Percentiles rank a stretch among this genome's conserved stretches.
These are phyloP conservation scores for Cerastis leucographa DNA, from an alignment of 2,888 invertebrate species.

Conservation along the genomic window DNA sequence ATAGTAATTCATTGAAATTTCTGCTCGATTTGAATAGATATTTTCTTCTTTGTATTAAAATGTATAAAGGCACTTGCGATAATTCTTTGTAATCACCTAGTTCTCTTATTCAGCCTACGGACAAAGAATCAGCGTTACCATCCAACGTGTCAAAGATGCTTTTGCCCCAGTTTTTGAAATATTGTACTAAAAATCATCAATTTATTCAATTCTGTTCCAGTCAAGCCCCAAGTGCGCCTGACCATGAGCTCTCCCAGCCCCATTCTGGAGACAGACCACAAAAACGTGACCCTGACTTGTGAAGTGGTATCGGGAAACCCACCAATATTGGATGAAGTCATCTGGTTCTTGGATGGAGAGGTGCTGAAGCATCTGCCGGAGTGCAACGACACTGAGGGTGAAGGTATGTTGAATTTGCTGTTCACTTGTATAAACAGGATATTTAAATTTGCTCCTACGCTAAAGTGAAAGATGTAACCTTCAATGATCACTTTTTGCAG, in stretches of 20 bases:
- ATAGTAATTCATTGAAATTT: too few relatives aligned
- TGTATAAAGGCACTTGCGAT: background rate
- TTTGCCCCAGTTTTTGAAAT: background rate
- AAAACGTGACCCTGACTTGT: slow-evolving; percentile 95
- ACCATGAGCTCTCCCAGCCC: slow-evolving; percentile 94
- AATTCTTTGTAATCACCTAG: background rate
- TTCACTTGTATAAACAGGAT: background rate
- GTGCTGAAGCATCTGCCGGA: slow-evolving; percentile 96
- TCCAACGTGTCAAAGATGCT: background rate
- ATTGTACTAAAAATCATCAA: background rate
- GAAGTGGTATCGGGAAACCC: slow-evolving; percentile 96
- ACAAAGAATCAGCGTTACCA: background rate
- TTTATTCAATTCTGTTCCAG: slow-evolving; percentile 86
- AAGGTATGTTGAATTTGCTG: slow-evolving; percentile 64
- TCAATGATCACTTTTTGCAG: background rate
- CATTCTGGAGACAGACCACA: slow-evolving; percentile 94
- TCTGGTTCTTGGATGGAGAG: slow-evolving; percentile 96
- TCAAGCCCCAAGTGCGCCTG: slow-evolving; percentile 94
- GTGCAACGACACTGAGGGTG: slow-evolving; percentile 91
- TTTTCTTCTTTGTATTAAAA: background rate
- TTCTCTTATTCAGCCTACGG: background rate
- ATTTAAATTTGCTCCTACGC: background rate
- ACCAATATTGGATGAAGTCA: slow-evolving; percentile 92
- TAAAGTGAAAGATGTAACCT: background rate
- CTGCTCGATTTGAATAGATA: too few relatives aligned